These are phyloP conservation scores for Drosophila mercatorum DNA, from an alignment of 2,888 invertebrate genomes.

Conservation along the genomic window DNA sequence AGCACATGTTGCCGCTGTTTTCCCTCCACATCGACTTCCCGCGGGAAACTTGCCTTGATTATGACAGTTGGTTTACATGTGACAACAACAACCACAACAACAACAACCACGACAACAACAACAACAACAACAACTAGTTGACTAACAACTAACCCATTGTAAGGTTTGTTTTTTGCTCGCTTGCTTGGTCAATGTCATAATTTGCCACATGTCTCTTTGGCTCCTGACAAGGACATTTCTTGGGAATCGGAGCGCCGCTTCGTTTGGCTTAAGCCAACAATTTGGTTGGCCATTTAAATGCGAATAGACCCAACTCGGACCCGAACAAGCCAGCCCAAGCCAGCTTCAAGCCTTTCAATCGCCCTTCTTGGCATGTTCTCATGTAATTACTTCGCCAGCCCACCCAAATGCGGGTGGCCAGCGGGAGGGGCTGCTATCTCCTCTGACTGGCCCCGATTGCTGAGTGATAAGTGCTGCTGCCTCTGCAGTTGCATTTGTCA, in stretches of 20 bases:
- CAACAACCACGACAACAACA: slow-evolving; percentile 2
- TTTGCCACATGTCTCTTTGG: slow-evolving; percentile 58
- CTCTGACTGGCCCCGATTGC: slow-evolving; percentile 64
- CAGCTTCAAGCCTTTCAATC: slow-evolving; percentile 5
- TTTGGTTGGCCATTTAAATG: slow-evolving; percentile 64
- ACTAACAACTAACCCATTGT: slow-evolving; percentile 49
- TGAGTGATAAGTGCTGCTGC: slow-evolving; percentile 73
- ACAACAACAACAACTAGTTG: slow-evolving; percentile 5
- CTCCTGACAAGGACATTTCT: slow-evolving; percentile 59
- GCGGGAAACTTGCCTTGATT: slow-evolving; percentile 73
- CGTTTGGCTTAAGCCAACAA: slow-evolving; percentile 46
- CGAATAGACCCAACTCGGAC: neutral
- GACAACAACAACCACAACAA: slow-evolving; percentile 30
- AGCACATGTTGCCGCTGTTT: slow-evolving; percentile 56
- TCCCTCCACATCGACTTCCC: slow-evolving; percentile 50
- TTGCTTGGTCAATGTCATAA: slow-evolving; percentile 71
- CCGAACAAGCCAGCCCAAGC: neutral
- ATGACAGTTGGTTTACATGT: slow-evolving; percentile 73
- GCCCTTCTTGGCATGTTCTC: slow-evolving; percentile 68
- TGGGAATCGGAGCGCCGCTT: slow-evolving; percentile 52
- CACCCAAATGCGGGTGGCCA: slow-evolving; percentile 1
- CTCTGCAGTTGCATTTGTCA: slow-evolving; percentile 58
- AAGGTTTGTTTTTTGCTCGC: slow-evolving; percentile 19
- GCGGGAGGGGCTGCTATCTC: slow-evolving; percentile 8
- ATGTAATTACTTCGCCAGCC: slow-evolving; percentile 68